Evolutionary conservation across 2,113 vertebrate genomes (phyloP).

Genomic region (Brachionichthys hirsutus): DNA sequence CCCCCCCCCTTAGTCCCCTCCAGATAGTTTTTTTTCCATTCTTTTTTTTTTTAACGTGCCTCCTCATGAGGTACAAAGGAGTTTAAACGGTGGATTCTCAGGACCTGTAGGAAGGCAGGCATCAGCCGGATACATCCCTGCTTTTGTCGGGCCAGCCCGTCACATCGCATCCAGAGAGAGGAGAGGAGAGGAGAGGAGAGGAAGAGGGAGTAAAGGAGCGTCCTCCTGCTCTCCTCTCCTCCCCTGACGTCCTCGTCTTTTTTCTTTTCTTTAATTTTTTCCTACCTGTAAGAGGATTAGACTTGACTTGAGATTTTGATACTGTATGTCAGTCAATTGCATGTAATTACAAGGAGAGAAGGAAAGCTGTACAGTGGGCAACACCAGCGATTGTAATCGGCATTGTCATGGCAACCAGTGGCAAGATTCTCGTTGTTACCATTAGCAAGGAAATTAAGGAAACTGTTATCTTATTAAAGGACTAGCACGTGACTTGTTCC

Average conservation of each 20-base stretch:
- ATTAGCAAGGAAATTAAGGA: conserved; percentile 77
- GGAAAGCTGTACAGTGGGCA: conserved; percentile 66
- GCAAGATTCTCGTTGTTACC: conserved; percentile 71
- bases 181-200: conserved; percentile 31
- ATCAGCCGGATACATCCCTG: conserved; percentile 73
- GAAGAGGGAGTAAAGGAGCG: conserved; percentile 46
- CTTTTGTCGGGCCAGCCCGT: conserved; percentile 70
- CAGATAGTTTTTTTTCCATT: conserved; percentile 40
- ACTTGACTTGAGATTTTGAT: conserved; percentile 74
- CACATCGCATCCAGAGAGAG: conserved; percentile 48
- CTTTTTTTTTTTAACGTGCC: conserved; percentile 43
- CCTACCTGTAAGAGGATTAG: conserved; percentile 64
- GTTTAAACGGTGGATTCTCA: conserved; percentile 76
- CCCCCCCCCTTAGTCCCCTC: conserved; percentile 58
- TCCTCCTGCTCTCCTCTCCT: conserved; percentile 59
- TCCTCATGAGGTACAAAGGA: conserved; percentile 60
- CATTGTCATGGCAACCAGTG: conserved; percentile 73
- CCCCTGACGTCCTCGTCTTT: conserved; percentile 35
- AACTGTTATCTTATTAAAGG: conserved; percentile 82
- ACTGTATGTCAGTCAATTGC: conserved; percentile 76
- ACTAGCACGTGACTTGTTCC: conserved; percentile 79
- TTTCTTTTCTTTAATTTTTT: conserved; percentile 63
- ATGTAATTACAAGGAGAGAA: conserved; percentile 72
- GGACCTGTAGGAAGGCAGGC: conserved; percentile 77
- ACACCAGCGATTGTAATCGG: conserved; percentile 79